phyloP scores from a whole-genome alignment of 1,140 invertebrate species.

The Gonioctena quinquepunctata region DNA sequence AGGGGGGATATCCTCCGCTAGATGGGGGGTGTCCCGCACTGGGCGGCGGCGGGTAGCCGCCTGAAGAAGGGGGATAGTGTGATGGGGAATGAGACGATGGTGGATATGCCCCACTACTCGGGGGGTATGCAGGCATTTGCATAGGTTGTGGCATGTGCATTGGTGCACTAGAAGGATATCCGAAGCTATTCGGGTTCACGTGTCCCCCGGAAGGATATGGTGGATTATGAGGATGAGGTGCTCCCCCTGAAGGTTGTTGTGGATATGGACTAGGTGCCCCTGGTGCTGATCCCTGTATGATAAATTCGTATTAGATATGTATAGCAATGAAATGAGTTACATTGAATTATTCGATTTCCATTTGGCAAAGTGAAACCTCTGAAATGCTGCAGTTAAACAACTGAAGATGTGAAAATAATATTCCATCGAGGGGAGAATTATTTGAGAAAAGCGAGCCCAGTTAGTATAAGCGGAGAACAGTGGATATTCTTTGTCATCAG shows the following conservation, averaged over 20 bases:
- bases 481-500: too few relatives aligned
- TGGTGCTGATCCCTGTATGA: constrained; percentile 34
- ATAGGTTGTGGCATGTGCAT: constrained; percentile 52
- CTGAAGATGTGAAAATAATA: too few relatives aligned
- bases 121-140: constrained; percentile 32
- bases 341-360: too few relatives aligned
- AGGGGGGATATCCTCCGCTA: constrained; percentile 28
- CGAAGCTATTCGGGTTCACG: constrained; percentile 48
- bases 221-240: constrained; percentile 30
- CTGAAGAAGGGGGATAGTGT: constrained; percentile 22
- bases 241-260: constrained; percentile 39
- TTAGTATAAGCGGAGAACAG: too few relatives aligned
- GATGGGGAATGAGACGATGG: constrained; percentile 10
- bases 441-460: too few relatives aligned
- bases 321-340: too few relatives aligned
- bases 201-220: constrained; percentile 32
- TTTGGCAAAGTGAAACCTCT: too few relatives aligned
- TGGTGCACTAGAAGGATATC: constrained; percentile 43
- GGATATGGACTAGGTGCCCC: constrained; percentile 46
- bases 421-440: too few relatives aligned
- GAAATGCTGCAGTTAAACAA: too few relatives aligned
- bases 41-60: constrained; percentile 18
- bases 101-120: constrained; percentile 13
- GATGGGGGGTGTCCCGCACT: constrained; percentile 27
- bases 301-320: background rate